A percentile compares a stretch with the other conserved stretches of the same genome.
These are phyloP conservation scores for Macrochelys suwanniensis DNA, from an alignment of 2,797 vertebrate species.

Conservation along the genomic window DNA sequence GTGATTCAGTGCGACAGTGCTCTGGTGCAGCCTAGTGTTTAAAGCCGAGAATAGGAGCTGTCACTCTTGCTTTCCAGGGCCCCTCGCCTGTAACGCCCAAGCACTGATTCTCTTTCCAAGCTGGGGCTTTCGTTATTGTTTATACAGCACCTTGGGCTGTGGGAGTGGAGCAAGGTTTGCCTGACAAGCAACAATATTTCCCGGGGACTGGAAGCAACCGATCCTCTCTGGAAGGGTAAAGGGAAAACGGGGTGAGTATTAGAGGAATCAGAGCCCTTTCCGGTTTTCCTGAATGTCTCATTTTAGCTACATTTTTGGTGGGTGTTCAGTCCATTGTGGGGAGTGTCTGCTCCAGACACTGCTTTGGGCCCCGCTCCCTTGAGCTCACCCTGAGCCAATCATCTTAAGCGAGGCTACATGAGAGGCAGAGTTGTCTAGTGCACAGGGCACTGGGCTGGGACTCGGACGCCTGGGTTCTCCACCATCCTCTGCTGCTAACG, in stretches of 20 bases:
- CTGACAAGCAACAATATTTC: accelerated
- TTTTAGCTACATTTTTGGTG: not conserved
- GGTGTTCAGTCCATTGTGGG: not conserved
- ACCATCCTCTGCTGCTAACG: not conserved
- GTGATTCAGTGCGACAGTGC: constrained; percentile 12
- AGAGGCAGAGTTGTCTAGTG: not conserved
- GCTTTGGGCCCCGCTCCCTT: not conserved
- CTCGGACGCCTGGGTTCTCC: not conserved
- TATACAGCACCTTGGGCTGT: not conserved
- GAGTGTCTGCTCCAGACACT: not conserved
- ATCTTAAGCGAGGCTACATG: not conserved
- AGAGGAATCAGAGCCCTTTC: not conserved
- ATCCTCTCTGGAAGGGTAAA: accelerated
- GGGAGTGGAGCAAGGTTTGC: not conserved
- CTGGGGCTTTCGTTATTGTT: accelerated
- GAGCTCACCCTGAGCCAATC: not conserved
- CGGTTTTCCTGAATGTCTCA: not conserved
- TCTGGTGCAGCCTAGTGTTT: accelerated
- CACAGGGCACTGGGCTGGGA: not conserved
- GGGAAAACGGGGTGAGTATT: accelerated
- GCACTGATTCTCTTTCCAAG: accelerated
- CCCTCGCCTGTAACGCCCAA: not conserved
- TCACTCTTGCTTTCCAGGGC: not conserved
- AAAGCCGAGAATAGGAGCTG: not conserved
- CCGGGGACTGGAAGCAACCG: accelerated